phyloP scores from a whole-genome alignment of 2,797 vertebrate genomes.

The Rhynchotus rufescens region DNA sequence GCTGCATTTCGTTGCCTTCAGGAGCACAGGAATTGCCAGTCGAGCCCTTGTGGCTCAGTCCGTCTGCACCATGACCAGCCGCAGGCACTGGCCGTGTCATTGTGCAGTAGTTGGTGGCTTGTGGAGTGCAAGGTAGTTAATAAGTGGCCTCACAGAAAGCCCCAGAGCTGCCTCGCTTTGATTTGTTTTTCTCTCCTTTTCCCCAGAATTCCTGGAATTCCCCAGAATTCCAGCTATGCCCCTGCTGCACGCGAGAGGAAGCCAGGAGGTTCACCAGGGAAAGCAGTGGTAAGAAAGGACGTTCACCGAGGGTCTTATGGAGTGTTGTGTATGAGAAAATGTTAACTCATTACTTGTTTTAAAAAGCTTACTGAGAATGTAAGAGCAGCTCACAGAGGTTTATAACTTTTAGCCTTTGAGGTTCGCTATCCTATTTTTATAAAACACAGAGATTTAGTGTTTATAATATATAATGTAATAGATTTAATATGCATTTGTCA shows the following conservation, averaged over 20 bases:
- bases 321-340: not conserved
- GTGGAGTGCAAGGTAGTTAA: not conserved
- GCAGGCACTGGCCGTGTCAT: accelerated
- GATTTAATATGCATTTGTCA: not conserved
- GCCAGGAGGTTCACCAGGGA: not conserved
- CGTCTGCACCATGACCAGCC: not conserved
- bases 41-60: not conserved
- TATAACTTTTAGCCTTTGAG: not conserved
- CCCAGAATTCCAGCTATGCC: not conserved
- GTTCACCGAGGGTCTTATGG: not conserved
- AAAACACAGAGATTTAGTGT: not conserved
- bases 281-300: conserved; percentile 2
- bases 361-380: not conserved
- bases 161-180: not conserved
- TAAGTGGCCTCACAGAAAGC: not conserved
- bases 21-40: not conserved
- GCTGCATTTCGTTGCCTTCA: not conserved
- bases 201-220: not conserved
- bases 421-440: not conserved
- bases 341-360: not conserved
- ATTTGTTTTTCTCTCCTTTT: not conserved
- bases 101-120: too few relatives aligned
- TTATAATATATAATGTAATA: not conserved
- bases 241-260: not conserved
- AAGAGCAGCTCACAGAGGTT: not conserved